These are phyloP conservation scores for Lycia hirtaria DNA, from an alignment of 2,888 invertebrate genomes.

Conservation along the genomic window DNA sequence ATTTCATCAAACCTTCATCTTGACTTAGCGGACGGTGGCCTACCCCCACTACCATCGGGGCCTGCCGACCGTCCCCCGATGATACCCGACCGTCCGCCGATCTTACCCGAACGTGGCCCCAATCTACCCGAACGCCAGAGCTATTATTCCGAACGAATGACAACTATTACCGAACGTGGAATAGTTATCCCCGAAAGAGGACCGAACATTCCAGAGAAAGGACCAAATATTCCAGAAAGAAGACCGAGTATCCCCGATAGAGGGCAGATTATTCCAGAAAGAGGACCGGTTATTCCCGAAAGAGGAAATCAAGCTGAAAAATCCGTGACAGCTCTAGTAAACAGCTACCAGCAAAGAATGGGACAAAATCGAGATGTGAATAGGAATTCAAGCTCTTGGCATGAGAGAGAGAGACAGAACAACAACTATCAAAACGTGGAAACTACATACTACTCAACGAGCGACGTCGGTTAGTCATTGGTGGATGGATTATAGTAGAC, in stretches of 20 bases:
- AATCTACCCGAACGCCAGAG: slow-evolving; percentile 47
- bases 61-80: slow-evolving; percentile 59
- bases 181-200: slow-evolving; percentile 32
- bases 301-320: slow-evolving; percentile 48
- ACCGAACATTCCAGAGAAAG: slow-evolving; percentile 16
- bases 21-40: slow-evolving; percentile 45
- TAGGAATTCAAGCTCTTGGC: slow-evolving; percentile 47
- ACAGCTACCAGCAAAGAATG: slow-evolving; percentile 76
- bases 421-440: slow-evolving; percentile 71
- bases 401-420: slow-evolving; percentile 56
- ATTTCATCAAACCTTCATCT: slow-evolving; percentile 23
- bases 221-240: slow-evolving; percentile 8
- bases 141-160: slow-evolving; percentile 32
- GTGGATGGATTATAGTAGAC: slow-evolving; percentile 19
- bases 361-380: slow-evolving; percentile 56
- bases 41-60: slow-evolving; percentile 68
- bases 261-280: slow-evolving; percentile 9
- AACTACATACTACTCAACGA: slow-evolving; percentile 73
- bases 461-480: slow-evolving; percentile 75
- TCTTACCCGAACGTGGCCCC: slow-evolving; percentile 58
- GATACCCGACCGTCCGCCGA: slow-evolving; percentile 53
- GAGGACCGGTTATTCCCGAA: slow-evolving; percentile 8
- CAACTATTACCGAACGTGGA: slow-evolving; percentile 22
- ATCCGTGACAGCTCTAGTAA: slow-evolving; percentile 73
- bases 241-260: no score